phyloP scores from a whole-genome alignment of 2,888 invertebrate species.

The Bedellia somnulentella region DNA sequence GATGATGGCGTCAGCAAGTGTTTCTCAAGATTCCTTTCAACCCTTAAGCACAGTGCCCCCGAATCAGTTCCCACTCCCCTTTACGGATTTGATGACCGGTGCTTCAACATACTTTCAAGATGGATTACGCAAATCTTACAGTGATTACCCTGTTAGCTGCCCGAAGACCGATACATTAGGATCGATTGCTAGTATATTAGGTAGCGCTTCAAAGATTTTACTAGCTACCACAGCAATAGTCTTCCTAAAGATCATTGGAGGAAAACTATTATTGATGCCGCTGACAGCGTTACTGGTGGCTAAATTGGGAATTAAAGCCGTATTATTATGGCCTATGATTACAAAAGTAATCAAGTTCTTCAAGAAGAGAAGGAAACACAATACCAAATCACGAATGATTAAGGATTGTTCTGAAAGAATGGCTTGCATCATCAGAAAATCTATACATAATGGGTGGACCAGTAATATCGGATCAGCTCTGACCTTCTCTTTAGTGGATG shows the following conservation, averaged over 20 bases:
- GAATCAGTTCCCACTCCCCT: constrained; percentile 25
- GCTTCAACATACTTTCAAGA: constrained; percentile 31
- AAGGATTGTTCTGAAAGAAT: constrained; percentile 42
- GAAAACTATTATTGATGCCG: constrained; percentile 42
- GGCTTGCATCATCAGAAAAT: constrained; percentile 37
- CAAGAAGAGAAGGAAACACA: constrained; percentile 44
- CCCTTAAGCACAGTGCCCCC: constrained; percentile 29
- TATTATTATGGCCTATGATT: constrained; percentile 48
- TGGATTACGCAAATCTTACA: constrained; percentile 35
- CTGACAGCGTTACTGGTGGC: constrained; percentile 30
- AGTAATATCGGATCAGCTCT: constrained; percentile 40
- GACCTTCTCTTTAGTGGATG: constrained; percentile 42
- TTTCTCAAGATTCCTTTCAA: constrained; percentile 26
- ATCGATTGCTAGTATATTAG: constrained; percentile 38
- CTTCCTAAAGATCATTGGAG: constrained; percentile 36
- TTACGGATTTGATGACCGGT: constrained; percentile 39
- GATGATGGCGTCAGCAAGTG: constrained; percentile 24
- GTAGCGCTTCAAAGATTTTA: constrained; percentile 50
- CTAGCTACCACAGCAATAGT: constrained; percentile 40
- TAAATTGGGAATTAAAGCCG: constrained; percentile 43
- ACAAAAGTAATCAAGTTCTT: constrained; percentile 44
- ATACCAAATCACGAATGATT: constrained; percentile 31
- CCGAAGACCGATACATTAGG: constrained; percentile 36
- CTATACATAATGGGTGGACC: constrained; percentile 27
- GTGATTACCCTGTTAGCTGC: constrained; percentile 29